Percentiles rank a stretch among this genome's conserved stretches.
Conservation (phyloP, 1,140 invertebrate genomes). For the Drosophila burlai region DNA sequence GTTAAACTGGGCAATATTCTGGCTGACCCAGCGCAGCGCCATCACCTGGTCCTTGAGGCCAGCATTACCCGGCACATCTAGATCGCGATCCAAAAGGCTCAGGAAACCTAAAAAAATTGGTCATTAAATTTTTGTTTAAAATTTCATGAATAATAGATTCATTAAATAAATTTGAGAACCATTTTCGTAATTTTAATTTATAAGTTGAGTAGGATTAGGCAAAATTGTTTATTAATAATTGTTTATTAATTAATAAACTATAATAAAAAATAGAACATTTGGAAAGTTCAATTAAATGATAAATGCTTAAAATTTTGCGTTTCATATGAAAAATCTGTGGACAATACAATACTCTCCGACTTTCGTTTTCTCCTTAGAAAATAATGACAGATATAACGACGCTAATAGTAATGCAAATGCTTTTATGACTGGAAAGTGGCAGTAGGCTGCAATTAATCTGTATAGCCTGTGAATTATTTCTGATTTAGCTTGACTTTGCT, state of each 20-base stretch:
- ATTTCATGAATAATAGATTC: too few relatives aligned
- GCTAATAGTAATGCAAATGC: not conserved
- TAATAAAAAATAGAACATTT: not conserved
- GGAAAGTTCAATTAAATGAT: not conserved
- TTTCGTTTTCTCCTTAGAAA: not conserved
- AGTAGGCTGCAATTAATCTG: constrained; percentile 14
- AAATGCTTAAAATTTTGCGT: too few relatives aligned
- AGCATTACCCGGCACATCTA: constrained; percentile 81
- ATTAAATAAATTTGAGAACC: too few relatives aligned
- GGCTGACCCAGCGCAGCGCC: constrained; percentile 82
- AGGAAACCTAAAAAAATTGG: constrained; percentile 59
- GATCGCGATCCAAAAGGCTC: constrained; percentile 76
- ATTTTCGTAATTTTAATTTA: too few relatives aligned
- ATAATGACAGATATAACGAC: constrained; percentile 6
- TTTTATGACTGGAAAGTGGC: constrained; percentile 8
- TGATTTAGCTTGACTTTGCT: constrained; percentile 7
- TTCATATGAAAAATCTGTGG: too few relatives aligned
- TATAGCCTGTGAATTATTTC: not conserved
- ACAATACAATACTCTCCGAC: too few relatives aligned
- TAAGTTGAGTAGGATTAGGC: too few relatives aligned
- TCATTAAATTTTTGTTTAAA: too few relatives aligned
- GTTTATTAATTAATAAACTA: too few relatives aligned
- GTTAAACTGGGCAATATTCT: constrained; percentile 79
- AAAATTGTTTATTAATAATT: too few relatives aligned
- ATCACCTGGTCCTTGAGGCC: constrained; percentile 85